These are phyloP conservation scores for Cyprinodon brontotheroides DNA, from an alignment of 2,113 vertebrate species.

Conservation along the genomic window DNA sequence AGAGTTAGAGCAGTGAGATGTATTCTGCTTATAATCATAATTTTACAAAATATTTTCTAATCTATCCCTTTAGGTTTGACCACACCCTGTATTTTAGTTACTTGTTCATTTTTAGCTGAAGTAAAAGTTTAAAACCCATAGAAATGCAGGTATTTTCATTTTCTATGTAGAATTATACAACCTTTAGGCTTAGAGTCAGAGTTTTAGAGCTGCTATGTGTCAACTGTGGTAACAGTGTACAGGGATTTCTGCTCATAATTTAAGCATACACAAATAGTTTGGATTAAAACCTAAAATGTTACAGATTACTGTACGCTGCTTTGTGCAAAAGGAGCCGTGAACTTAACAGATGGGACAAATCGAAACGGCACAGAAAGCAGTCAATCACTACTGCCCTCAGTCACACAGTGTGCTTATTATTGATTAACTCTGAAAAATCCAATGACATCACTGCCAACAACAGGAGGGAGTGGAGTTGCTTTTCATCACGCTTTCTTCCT, in stretches of 20 bases:
- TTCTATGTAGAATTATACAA: background rate
- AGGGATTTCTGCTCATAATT: background rate
- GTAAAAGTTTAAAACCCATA: background rate
- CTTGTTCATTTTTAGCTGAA: background rate
- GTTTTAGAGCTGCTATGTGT: background rate
- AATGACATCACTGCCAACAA: constrained; percentile 30
- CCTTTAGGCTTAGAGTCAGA: background rate
- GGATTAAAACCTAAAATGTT: background rate
- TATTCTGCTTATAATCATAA: too few relatives aligned
- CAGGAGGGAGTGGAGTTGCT: constrained; percentile 9
- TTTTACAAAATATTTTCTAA: too few relatives aligned
- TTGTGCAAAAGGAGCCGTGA: constrained; percentile 31
- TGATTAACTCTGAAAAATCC: constrained; percentile 44
- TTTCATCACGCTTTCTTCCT: background rate
- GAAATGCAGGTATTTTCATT: background rate
- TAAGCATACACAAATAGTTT: background rate
- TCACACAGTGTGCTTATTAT: constrained; percentile 46
- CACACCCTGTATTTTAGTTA: background rate
- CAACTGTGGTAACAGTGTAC: background rate
- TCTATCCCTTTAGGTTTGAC: too few relatives aligned
- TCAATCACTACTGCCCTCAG: constrained; percentile 60
- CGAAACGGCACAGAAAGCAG: constrained; percentile 59
- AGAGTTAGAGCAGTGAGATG: background rate
- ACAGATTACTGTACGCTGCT: background rate
- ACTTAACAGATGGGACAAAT: constrained; percentile 56